Evolutionary conservation across 2,888 invertebrate genomes (phyloP).

Genomic region (Dasysyrphus albostriatus): DNA sequence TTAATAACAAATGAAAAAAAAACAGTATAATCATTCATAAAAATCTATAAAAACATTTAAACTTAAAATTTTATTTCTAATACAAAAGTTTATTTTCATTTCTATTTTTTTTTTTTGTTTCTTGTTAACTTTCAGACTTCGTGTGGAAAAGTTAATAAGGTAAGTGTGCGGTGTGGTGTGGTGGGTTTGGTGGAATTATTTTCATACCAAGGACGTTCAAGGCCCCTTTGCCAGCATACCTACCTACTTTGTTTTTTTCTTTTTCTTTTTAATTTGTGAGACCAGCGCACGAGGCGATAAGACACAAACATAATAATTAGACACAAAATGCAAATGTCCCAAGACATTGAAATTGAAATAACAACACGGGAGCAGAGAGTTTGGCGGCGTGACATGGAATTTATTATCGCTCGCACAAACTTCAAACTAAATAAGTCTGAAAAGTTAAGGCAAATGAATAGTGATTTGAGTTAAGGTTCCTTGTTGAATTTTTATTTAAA

Average conservation of each 20-base stretch:
- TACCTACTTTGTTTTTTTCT: neutral
- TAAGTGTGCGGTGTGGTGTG: slow-evolving; percentile 22
- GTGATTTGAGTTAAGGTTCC: neutral
- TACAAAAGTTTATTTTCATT: neutral
- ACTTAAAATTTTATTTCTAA: neutral
- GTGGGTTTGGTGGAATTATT: slow-evolving; percentile 16
- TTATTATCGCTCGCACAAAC: neutral
- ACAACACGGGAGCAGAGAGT: neutral
- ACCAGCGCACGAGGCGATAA: slow-evolving; percentile 31
- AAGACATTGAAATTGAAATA: slow-evolving; percentile 34
- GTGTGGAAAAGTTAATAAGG: slow-evolving; percentile 46
- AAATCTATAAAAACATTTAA: neutral
- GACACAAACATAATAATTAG: slow-evolving; percentile 52
- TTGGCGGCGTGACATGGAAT: slow-evolving; percentile 11
- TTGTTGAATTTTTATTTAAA: neutral
- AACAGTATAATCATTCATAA: neutral
- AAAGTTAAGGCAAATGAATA: neutral
- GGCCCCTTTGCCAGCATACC: slow-evolving; percentile 2
- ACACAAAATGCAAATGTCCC: slow-evolving; percentile 39
- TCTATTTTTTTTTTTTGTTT: slow-evolving; percentile 5
- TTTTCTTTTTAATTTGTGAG: slow-evolving; percentile 10
- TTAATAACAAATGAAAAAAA: neutral
- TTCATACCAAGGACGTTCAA: slow-evolving; percentile 62
- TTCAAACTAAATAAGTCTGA: neutral
- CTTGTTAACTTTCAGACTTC: slow-evolving; percentile 51